phyloP scores from a whole-genome alignment of 2,113 vertebrate genomes.

The Ancistrus triradiatus region DNA sequence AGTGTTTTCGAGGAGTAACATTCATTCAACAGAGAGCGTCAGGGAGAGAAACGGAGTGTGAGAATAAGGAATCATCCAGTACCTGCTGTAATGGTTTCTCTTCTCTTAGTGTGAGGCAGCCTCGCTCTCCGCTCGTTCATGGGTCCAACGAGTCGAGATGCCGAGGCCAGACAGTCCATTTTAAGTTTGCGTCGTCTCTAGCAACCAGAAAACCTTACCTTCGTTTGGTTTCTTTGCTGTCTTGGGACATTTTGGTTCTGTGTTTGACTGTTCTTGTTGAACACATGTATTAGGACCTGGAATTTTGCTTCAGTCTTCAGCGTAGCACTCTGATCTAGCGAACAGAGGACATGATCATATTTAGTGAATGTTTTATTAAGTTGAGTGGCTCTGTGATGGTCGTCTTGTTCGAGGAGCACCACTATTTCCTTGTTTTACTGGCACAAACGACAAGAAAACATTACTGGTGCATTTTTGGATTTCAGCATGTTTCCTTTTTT shows the following conservation, averaged over 20 bases:
- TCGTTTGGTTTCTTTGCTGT: constrained; percentile 16
- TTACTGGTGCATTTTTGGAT: constrained; percentile 77
- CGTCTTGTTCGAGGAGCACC: constrained; percentile 87
- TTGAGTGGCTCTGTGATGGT: constrained; percentile 77
- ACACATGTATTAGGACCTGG: constrained; percentile 84
- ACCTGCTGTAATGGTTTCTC: constrained; percentile 27
- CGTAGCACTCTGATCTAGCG: constrained; percentile 88
- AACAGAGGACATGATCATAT: constrained; percentile 54
- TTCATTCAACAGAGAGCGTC: constrained; percentile 57
- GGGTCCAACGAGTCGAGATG: constrained; percentile 68
- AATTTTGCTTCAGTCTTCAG: constrained; percentile 64
- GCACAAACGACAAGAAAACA: constrained; percentile 91
- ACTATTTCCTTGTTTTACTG: constrained; percentile 77
- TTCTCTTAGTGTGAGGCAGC: constrained; percentile 56
- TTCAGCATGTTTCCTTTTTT: constrained; percentile 21
- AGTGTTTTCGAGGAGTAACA: constrained; percentile 53
- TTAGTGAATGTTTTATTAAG: constrained; percentile 73
- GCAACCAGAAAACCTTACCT: constrained; percentile 32
- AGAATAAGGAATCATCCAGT: constrained; percentile 27
- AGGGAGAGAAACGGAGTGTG: constrained; percentile 33
- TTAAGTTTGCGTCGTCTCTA: constrained; percentile 55
- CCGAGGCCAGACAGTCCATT: constrained; percentile 46
- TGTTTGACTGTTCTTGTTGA: constrained; percentile 74
- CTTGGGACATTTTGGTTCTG: constrained; percentile 51
- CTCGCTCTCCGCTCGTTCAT: constrained; percentile 61